A percentile compares a stretch with the other conserved stretches of the same genome.
These are phyloP conservation scores for Neotoma lepida DNA, from an alignment of 2,113 vertebrate genomes.

Conservation along the genomic window DNA sequence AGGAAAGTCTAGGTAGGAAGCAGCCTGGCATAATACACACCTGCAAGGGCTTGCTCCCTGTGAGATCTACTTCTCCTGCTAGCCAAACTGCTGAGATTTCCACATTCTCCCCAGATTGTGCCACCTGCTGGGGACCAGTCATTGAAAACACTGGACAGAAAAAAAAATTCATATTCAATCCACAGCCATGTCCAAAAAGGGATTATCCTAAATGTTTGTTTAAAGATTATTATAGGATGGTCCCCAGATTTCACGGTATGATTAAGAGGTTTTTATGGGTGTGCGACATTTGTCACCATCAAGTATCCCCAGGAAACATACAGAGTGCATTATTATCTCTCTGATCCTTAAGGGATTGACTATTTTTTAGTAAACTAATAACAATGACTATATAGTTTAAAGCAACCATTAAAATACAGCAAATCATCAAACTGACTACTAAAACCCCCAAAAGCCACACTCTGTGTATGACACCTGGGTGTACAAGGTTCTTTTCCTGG, in stretches of 20 bases:
- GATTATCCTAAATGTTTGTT: neutral
- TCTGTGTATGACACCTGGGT: neutral
- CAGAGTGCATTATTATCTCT: neutral
- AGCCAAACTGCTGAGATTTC: neutral
- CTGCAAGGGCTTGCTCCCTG: neutral
- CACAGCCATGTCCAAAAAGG: neutral
- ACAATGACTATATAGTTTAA: neutral
- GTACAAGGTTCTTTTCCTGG: neutral
- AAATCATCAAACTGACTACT: neutral
- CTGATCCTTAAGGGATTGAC: neutral
- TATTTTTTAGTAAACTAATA: neutral
- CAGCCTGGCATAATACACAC: too few relatives aligned
- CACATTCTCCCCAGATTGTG: neutral
- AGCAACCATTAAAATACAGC: neutral
- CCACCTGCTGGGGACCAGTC: neutral
- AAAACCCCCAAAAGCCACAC: neutral
- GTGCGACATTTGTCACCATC: neutral
- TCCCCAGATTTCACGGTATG: neutral
- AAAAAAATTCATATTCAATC: neutral
- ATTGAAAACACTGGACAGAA: neutral
- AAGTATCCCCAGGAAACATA: neutral
- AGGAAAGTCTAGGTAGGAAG: neutral
- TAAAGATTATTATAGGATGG: neutral
- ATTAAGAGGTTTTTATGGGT: neutral
- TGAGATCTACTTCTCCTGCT: neutral